Evolutionary conservation across 2,113 vertebrate genomes (phyloP), one percentile per base, ranked within the genome.

Genomic region (Cnemophilus loriae): DNA sequence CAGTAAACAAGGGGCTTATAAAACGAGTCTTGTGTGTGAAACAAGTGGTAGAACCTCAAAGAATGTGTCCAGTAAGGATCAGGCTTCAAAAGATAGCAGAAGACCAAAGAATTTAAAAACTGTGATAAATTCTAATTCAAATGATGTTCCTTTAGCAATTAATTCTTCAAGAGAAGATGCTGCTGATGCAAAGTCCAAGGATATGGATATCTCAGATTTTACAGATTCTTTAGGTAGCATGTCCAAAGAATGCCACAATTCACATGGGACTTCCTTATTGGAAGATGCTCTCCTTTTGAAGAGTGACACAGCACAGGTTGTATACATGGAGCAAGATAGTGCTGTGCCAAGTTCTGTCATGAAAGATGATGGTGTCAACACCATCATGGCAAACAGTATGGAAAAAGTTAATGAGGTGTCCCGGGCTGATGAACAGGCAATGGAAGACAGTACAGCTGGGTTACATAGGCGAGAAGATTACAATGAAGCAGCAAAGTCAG

Each of bases 61-160:
- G 44, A 80, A 53, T 83, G 28, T 55, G 46, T 71, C 50, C 33
- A 73, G 26, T 88, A 93, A 95, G 42, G 88, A 93, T 83, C 70
- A 77, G 81, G 37, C 65, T 15, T 79, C 95, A 88, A 97, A 98
- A 77, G 85, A 65, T 2, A 91, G 71, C 27, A 95, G 61, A 81
- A 76, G 74, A 63, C 97, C 91, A 55, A 98, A 97, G 90, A 96
- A 81, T 50, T 53, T 81, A 4, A 98, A 95, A 96, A 89, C 60
- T 93, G 76, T 87, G 53, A 47, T 84, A 82, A 94, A 78, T 63
- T 78, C 93, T n/a, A 57, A 64, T 42, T 96, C 96, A 77, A 94
- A 96, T 69, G 28, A 22, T 69, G 52, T 59, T 81, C 22, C 80
- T 90, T 89, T 85, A 89, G 65, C 53, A 84, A 44, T 82, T 87